Evolutionary conservation across 2,888 invertebrate genomes (phyloP).

Genomic region (Xylophagus ater): DNA sequence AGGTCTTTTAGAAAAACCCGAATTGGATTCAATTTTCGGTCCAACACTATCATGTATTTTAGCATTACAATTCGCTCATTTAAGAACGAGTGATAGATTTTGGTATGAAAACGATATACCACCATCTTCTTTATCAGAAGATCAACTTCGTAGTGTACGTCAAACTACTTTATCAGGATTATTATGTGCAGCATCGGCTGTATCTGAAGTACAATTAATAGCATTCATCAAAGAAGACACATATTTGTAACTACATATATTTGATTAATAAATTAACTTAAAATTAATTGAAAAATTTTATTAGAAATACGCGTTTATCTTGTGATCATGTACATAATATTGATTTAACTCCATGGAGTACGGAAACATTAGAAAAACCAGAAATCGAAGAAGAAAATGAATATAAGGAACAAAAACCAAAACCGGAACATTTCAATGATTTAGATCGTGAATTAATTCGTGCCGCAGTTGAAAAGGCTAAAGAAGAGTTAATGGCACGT

Average conservation of each 20-base stretch:
- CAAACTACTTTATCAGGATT: slow-evolving; percentile 69
- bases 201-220: slow-evolving; percentile 68
- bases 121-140: slow-evolving; percentile 66
- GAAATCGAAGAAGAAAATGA: slow-evolving; percentile 42
- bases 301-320: slow-evolving; percentile 57
- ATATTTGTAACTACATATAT: slow-evolving; percentile 73
- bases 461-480: slow-evolving; percentile 67
- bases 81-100: slow-evolving; percentile 80
- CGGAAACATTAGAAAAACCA: slow-evolving; percentile 33
- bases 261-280: background rate
- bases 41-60: slow-evolving; percentile 82
- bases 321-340: slow-evolving; percentile 61
- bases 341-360: slow-evolving; percentile 60
- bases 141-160: slow-evolving; percentile 69
- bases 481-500: slow-evolving; percentile 60
- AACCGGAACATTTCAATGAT: slow-evolving; percentile 48
- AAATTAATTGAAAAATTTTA: slow-evolving; percentile 10
- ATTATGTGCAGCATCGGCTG: slow-evolving; percentile 60
- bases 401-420: slow-evolving; percentile 25
- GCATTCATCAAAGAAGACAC: slow-evolving; percentile 77
- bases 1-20: slow-evolving; percentile 68
- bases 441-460: slow-evolving; percentile 59
- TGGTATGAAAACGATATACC: slow-evolving; percentile 94
- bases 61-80: slow-evolving; percentile 67
- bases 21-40: slow-evolving; percentile 72